These are phyloP conservation scores for Neopipo cinnamomea DNA, from an alignment of 2,113 vertebrate genomes.

Conservation along the genomic window DNA sequence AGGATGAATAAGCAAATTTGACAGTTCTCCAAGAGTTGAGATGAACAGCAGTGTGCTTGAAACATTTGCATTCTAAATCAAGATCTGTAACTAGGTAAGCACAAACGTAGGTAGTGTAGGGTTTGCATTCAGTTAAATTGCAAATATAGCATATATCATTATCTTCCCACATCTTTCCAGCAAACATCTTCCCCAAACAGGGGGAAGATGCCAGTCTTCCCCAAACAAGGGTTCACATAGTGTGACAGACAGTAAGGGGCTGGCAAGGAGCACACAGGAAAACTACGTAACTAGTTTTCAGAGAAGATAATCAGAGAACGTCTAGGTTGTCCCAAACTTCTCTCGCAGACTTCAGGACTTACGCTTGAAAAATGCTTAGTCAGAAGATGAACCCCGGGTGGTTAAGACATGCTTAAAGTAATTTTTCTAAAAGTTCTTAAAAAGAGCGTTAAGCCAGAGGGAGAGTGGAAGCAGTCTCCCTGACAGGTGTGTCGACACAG, in stretches of 20 bases:
- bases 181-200: neutral
- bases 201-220: neutral
- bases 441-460: neutral
- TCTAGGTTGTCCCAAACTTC: rapidly evolving
- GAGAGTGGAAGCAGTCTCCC: neutral
- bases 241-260: neutral
- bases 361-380: neutral
- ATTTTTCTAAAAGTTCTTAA: neutral
- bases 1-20: conserved; percentile 73
- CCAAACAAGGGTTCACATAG: neutral
- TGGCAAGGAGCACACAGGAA: neutral
- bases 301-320: neutral
- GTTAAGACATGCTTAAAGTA: neutral
- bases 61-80: neutral
- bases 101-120: neutral
- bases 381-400: neutral
- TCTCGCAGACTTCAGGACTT: neutral
- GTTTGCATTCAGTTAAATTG: neutral
- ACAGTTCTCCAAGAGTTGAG: neutral
- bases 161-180: neutral
- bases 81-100: neutral
- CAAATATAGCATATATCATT: neutral
- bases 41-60: neutral
- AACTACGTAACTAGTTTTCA: neutral
- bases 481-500: neutral